Base-by-base conservation (phyloP, 2,797 vertebrate species). In the Falco rusticolus region DNA sequence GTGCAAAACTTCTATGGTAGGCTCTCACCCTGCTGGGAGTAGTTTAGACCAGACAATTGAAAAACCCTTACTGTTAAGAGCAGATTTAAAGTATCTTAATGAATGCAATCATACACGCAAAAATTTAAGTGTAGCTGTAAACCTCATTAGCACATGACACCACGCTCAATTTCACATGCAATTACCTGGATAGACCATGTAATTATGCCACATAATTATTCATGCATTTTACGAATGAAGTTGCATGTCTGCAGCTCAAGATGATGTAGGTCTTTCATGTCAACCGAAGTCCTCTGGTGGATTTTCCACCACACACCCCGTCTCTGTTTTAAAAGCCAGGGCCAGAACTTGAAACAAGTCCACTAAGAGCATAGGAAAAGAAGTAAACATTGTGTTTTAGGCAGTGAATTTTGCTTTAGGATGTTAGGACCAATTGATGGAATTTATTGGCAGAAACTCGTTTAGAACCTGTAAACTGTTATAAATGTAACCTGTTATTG, bases 101-200 rank as follows among this genome's bases (percentile, higher is more conserved):
- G 78, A 78, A 63, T 93, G 68, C 69, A 94, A 78, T 87, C 84
- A 86, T 29, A 86, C 51, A 89, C 65, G 89, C 69, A 79, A 92
- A 95, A 90, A 75, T 71, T 63, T 88, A 78, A 84, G 51, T 75
- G 94, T 85, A 87, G 81, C 53, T 95, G 61, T 91, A 95, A 93
- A 85, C 61, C 65, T 94, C 70, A 94, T 96, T 90, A 97, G 72
- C 90, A 91, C 79, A 90, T 93, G 90, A 92, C 78, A 94, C 84
- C 50, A 61, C 85, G 71, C 81, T 71, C 92, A 90, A 85, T 96
- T 97, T 94, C 65, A 71, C 72, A 82, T 87, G 84, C 53, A 85
- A 91, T 94, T 97, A 95, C 82, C 81, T 95, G 93, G 82, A 75
- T 25, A 92, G 93, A 86, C 75, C 10, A 3, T 84, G 78, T 87